phyloP scores from a whole-genome alignment of 2,113 vertebrate species.

The Nematolebias whitei region DNA sequence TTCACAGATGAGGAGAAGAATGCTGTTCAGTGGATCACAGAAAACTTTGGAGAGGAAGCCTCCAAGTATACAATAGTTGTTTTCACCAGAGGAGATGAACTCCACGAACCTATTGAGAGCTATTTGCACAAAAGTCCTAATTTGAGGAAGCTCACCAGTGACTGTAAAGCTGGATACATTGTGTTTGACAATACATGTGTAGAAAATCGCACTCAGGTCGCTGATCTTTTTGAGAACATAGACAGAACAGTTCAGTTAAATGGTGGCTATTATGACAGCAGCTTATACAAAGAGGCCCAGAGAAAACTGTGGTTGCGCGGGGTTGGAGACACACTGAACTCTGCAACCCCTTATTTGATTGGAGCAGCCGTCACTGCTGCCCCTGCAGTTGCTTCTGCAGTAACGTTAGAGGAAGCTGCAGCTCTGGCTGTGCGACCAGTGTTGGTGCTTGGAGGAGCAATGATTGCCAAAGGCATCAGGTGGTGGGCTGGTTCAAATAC shows the following conservation, averaged over 20 bases:
- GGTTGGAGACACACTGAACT: neutral
- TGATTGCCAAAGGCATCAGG: neutral
- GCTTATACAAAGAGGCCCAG: constrained; percentile 34
- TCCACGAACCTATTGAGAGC: constrained; percentile 1
- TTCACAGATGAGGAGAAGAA: constrained; percentile 51
- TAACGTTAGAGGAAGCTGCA: neutral
- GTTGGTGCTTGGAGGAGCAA: neutral
- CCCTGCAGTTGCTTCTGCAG: neutral
- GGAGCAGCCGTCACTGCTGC: neutral
- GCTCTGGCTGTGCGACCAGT: rapidly evolving
- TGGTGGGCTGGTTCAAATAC: constrained; percentile 21
- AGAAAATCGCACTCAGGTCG: constrained; percentile 45
- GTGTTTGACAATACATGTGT: constrained; percentile 47
- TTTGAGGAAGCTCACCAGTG: constrained; percentile 1
- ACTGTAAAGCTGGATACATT: constrained; percentile 19
- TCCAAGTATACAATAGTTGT: constrained; percentile 40
- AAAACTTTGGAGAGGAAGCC: constrained; percentile 53
- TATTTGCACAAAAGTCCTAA: neutral
- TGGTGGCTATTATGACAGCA: constrained; percentile 23
- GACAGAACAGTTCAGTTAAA: constrained; percentile 39
- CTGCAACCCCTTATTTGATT: neutral
- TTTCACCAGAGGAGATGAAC: constrained; percentile 37
- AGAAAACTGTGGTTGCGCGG: constrained; percentile 4
- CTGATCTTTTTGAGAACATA: constrained; percentile 45
- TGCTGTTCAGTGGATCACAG: constrained; percentile 35